Conservation (phyloP, 2,113 vertebrate species). For the Australoheros scitulus region DNA sequence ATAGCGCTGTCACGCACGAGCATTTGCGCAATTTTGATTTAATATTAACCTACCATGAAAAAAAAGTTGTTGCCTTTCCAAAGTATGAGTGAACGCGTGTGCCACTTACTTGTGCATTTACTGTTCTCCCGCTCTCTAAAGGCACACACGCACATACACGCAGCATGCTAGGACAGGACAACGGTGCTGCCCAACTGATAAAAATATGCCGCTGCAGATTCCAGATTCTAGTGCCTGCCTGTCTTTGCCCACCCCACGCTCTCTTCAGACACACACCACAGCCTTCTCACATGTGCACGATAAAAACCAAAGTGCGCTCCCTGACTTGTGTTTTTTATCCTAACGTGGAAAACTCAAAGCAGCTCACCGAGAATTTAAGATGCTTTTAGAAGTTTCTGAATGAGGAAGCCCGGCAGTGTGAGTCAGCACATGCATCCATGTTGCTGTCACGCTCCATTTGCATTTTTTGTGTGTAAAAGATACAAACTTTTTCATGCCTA, state of each 20-base stretch:
- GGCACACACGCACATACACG: conserved; percentile 2
- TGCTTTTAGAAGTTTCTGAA: conserved; percentile 1
- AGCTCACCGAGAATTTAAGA: background rate
- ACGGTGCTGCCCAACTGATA: conserved; percentile 76
- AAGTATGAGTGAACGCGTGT: background rate
- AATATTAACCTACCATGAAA: background rate
- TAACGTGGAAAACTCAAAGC: background rate
- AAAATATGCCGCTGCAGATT: conserved; percentile 81
- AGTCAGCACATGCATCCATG: conserved; percentile 11
- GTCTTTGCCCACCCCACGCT: conserved; percentile 64
- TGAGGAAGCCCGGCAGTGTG: background rate
- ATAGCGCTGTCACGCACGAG: no score
- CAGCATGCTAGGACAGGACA: conserved; percentile 80
- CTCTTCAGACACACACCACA: conserved; percentile 19
- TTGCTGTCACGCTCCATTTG: background rate
- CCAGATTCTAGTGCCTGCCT: conserved; percentile 79
- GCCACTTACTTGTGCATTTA: background rate
- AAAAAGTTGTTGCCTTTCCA: background rate
- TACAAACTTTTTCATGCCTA: no score
- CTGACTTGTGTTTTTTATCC: background rate
- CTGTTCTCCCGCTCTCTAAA: background rate
- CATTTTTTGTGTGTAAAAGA: background rate
- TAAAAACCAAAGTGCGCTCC: background rate
- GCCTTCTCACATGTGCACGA: conserved; percentile 13
- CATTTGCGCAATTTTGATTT: background rate